These are phyloP conservation scores for Globodera rostochiensis DNA, from an alignment of 1,140 invertebrate species.

Conservation along the genomic window DNA sequence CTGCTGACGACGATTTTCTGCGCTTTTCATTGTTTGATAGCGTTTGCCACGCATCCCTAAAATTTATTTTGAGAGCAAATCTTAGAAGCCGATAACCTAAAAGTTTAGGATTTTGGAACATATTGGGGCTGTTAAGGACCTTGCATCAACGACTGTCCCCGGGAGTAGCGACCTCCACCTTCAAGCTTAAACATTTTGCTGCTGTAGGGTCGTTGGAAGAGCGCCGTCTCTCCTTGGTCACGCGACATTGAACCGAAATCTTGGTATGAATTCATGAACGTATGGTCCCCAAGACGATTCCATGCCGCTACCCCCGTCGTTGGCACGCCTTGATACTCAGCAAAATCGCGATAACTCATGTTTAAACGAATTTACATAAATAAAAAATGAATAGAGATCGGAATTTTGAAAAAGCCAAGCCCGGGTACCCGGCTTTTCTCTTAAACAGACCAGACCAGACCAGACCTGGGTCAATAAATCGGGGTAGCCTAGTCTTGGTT, in stretches of 20 bases:
- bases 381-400: too few species aligned
- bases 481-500: too few species aligned
- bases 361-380: too few species aligned
- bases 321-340: neutral
- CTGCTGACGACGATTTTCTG: constrained; percentile 9
- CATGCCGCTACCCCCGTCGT: neutral
- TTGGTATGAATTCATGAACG: neutral
- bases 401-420: too few species aligned
- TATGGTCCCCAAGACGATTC: neutral
- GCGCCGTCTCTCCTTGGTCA: neutral
- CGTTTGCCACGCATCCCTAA: neutral
- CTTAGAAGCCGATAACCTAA: too few species aligned
- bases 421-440: too few species aligned
- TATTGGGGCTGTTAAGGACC: neutral
- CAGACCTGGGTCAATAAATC: too few species aligned
- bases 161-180: neutral
- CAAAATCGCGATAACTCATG: constrained; percentile 3
- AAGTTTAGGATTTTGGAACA: too few species aligned
- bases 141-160: neutral
- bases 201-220: neutral
- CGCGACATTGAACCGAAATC: constrained; percentile 4
- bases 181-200: neutral
- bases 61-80: neutral
- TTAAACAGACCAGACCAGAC: too few species aligned
- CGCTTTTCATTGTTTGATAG: neutral